Percentiles rank a stretch among this genome's conserved stretches.
Conservation (phyloP, 2,888 invertebrate species). For the Celastrina argiolus region DNA sequence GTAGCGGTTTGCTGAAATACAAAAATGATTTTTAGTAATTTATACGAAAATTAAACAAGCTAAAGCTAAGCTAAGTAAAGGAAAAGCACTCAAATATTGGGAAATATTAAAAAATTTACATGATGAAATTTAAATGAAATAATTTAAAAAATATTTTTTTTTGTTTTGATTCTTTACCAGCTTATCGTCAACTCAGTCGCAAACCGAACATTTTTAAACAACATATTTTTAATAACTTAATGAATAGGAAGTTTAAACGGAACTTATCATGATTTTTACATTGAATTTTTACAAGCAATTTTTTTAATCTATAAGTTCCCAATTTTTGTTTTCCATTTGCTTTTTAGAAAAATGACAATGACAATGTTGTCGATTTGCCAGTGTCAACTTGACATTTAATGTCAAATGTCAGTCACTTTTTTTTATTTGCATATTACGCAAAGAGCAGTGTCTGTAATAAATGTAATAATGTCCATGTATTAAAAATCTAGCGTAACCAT, state of each 20-base stretch:
- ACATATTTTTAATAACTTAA: slow-evolving; percentile 48
- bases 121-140: too few species aligned
- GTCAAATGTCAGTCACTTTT: neutral
- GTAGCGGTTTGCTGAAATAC: slow-evolving; percentile 37
- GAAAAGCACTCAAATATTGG: neutral
- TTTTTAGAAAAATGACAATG: neutral
- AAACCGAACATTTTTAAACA: slow-evolving; percentile 61
- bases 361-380: neutral
- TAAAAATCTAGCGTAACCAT: too few species aligned
- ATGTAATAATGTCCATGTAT: too few species aligned
- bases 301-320: neutral
- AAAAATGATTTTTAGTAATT: neutral
- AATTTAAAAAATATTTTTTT: too few species aligned
- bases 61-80: neutral
- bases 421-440: neutral
- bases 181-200: slow-evolving; percentile 56
- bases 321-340: neutral
- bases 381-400: neutral
- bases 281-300: neutral
- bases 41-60: neutral
- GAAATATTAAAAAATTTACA: neutral
- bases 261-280: neutral
- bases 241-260: slow-evolving; percentile 13
- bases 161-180: slow-evolving; percentile 46
- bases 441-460: too few species aligned